Base-by-base conservation (phyloP, 2,113 vertebrate genomes). In the Marmota monax region DNA sequence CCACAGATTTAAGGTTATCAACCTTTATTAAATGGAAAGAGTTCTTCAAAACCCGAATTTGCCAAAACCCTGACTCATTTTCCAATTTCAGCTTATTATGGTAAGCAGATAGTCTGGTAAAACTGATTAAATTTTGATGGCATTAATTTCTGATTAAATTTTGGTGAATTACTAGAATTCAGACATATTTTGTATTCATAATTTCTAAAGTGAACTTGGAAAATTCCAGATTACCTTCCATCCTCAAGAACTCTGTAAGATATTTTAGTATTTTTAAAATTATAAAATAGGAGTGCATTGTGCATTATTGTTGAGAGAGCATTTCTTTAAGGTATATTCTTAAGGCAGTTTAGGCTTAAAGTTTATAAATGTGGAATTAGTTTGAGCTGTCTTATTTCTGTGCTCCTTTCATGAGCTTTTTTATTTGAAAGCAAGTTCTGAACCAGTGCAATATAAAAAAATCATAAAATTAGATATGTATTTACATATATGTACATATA, bases 251-350 rank as follows among this genome's bases (percentile, higher is more conserved):
- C 39, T 58, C 14, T 37, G 27, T 90, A 73, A 88, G 78, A 53
- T 80, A 56, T 53, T 78, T 94, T 67, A 27, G 89, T 80, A 56
- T 53, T 78, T 78, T 94, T 67, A 27, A 91, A 88, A n/a, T 76
- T 23, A 32, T 72, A 80, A 87, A 80, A 48, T 92, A 29, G 56
- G 76, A 88, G 42, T 12, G 12, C 37, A 39, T 58, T 89, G 22
- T 34, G 25, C 42, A 9, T 67, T 61, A 2, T 74, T 58, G 16
- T 63, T 82, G 48, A 93, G 32, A 23, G 73, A 53, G 13, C 2
- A 42, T 63, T 85, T 97, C 82, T 88, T 78, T 79, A 77, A 80
- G 25, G 58, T 79, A 34, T 89, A 4, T 89, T 74, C 32, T 69
- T 82, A 93, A 95, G 53, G 32, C 6, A 32, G 13, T 79, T 88